Evolutionary conservation across 64 coral and sea anemone species (phyloP).

Genomic region (Montipora sp.): DNA sequence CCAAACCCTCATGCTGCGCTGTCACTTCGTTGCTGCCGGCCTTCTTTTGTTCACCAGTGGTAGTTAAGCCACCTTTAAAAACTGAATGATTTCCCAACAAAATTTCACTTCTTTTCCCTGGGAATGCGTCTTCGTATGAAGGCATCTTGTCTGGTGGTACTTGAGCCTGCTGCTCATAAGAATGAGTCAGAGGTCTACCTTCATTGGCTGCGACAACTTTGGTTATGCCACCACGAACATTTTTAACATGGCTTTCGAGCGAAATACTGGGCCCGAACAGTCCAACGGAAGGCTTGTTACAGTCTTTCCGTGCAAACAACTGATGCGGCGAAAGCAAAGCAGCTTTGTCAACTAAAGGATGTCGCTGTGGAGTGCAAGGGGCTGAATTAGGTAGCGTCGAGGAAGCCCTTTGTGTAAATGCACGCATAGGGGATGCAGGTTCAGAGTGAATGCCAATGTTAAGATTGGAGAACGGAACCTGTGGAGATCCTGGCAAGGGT

Average conservation of each 20-base stretch:
- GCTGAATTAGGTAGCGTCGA: constrained; percentile 38
- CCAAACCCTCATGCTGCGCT: neutral
- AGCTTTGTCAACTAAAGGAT: constrained; percentile 29
- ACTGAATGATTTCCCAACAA: neutral
- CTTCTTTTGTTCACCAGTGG: neutral
- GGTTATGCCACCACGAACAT: constrained; percentile 18
- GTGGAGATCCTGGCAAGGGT: constrained; percentile 56
- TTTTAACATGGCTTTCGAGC: constrained; percentile 15
- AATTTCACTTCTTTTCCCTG: neutral
- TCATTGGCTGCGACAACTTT: constrained; percentile 23
- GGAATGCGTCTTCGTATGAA: constrained; percentile 1
- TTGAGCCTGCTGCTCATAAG: constrained; percentile 32
- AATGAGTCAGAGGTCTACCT: constrained; percentile 31
- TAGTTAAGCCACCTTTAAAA: neutral
- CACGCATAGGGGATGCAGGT: constrained; percentile 51
- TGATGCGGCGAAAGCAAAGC: constrained; percentile 30
- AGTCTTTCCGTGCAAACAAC: constrained; percentile 1
- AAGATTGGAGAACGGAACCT: constrained; percentile 25
- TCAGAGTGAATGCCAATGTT: constrained; percentile 64
- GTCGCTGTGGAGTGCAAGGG: constrained; percentile 63
- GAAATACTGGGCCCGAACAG: neutral
- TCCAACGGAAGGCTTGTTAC: neutral
- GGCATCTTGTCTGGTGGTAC: neutral
- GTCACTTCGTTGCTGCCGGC: neutral
- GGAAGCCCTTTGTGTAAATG: neutral